phyloP scores from a whole-genome alignment of 2,113 vertebrate species.

The Cacatua alba region DNA sequence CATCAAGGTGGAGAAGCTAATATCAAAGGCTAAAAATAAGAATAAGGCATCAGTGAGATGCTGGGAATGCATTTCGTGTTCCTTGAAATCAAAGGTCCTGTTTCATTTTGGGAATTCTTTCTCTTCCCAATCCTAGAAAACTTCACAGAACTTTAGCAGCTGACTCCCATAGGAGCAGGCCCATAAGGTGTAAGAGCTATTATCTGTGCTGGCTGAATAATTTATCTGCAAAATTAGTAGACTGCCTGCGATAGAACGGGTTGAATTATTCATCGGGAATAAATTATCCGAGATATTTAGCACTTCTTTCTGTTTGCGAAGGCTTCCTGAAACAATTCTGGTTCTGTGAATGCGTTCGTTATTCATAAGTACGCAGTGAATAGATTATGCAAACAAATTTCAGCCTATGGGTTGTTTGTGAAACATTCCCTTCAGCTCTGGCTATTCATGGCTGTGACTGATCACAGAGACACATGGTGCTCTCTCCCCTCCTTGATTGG shows the following conservation, averaged over 20 bases:
- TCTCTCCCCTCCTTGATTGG: conserved; percentile 61
- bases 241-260: conserved; percentile 35
- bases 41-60: neutral
- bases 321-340: conserved; percentile 69
- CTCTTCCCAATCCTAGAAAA: neutral
- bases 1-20: neutral
- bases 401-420: conserved; percentile 67
- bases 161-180: neutral
- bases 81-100: neutral
- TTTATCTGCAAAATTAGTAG: conserved; percentile 70
- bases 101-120: neutral
- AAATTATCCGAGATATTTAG: conserved; percentile 73
- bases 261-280: conserved; percentile 75
- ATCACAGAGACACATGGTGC: conserved; percentile 67
- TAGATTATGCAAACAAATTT: conserved; percentile 74
- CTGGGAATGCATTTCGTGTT: neutral
- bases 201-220: conserved; percentile 56
- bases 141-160: neutral
- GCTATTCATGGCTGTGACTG: conserved; percentile 69
- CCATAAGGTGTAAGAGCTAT: conserved; percentile 23
- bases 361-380: conserved; percentile 69
- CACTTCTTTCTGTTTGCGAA: conserved; percentile 71
- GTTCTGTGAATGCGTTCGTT: conserved; percentile 66
- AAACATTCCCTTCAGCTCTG: conserved; percentile 51
- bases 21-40: neutral